Base-by-base conservation (phyloP, 2,113 vertebrate genomes). In the Pterophyllum scalare region DNA sequence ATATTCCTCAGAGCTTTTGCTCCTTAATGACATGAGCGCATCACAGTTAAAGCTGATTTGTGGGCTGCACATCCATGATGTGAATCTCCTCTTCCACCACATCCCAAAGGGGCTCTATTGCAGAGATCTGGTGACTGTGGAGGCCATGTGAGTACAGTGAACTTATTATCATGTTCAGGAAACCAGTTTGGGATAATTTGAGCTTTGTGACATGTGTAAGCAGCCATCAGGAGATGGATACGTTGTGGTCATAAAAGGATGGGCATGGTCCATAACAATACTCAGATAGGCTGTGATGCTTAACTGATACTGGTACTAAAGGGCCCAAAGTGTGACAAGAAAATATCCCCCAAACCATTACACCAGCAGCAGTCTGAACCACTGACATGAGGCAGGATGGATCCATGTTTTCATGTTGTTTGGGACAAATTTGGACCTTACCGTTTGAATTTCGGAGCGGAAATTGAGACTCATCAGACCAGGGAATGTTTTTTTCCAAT, bases 401-500 rank as follows among this genome's bases (percentile, higher is more conserved):
- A 40, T 40, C 38, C 38, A 40, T 40, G 38, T 12, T 40, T 40
- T 40, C 3, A 40, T 40, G 3, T 10, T 38, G 35, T 40, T 40
- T 40, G 6, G 8, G 26, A 2, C 0, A 9, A 67, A 40, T 26
- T 46, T 24, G 24, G 22, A 46, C 40, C 15, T 17, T 67, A 19
- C 40, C 40, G 28, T 19, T n/a, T 67, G 17, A 26, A 26, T 67
- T 40, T 67, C 0, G 1, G 38, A 67, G 64, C 64, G 46, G 64
- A 46, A 67, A 28, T 46, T 9, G 1, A 46, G 56, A 24, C 15
- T 67, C 40, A 28, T 67, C 2, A 67, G 64, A 46, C 64, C 64
- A 67, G 22, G 64, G 15, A 67, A 67, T 3, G 35, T 38, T 3
- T 46, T 67, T 26, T 4, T 67, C 14, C 43, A 67, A 24, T 40